Conservation (phyloP, 2,888 invertebrate genomes). For the Eristalis arbustorum region DNA sequence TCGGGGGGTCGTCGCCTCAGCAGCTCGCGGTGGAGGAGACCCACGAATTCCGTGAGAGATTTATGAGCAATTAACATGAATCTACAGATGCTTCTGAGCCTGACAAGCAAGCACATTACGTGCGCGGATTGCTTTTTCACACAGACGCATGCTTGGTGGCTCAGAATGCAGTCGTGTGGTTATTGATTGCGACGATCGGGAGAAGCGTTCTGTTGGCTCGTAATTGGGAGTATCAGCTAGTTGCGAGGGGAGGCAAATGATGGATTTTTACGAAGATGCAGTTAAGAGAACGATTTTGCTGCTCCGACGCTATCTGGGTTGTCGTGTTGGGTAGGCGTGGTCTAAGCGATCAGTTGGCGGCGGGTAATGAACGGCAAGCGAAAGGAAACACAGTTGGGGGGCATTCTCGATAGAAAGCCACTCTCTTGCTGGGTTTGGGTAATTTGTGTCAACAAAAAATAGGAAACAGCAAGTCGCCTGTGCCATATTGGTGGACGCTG, state of each 20-base stretch:
- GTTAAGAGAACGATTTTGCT: neutral
- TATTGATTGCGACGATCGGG: constrained; percentile 21
- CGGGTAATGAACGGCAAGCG: neutral
- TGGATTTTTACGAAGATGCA: constrained; percentile 16
- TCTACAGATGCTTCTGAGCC: constrained; percentile 11
- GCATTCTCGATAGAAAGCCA: neutral
- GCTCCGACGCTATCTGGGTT: neutral
- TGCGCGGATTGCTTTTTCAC: neutral
- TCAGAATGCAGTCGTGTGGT: constrained; percentile 16
- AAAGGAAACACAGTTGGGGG: neutral
- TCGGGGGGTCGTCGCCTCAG: neutral
- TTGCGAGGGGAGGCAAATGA: neutral
- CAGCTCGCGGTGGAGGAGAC: constrained; percentile 4
- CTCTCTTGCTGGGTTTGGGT: neutral
- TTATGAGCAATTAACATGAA: constrained; percentile 53
- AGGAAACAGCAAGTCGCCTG: neutral
- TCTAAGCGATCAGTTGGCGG: neutral
- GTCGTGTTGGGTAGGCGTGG: neutral
- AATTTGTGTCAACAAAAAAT: neutral
- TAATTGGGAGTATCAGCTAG: neutral
- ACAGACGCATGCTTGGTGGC: neutral
- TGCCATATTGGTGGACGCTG: neutral
- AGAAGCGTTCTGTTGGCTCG: neutral
- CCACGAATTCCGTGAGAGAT: constrained; percentile 40
- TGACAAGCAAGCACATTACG: constrained; percentile 6